A percentile compares a stretch with the other conserved stretches of the same genome.
Conservation (phyloP, 2,888 invertebrate genomes). For the Nebria brevicollis region DNA sequence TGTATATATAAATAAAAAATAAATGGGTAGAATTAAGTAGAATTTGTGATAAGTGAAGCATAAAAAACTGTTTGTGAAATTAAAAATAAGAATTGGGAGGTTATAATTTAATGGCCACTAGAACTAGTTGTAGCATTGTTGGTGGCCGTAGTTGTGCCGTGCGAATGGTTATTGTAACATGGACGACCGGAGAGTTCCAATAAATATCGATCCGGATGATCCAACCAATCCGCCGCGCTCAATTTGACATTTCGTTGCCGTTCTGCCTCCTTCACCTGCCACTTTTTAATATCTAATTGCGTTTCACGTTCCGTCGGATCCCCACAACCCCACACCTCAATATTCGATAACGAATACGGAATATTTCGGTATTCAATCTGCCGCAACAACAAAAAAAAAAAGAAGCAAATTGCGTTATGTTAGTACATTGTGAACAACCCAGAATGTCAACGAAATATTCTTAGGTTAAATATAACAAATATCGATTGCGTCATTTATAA, state of each 20-base stretch:
- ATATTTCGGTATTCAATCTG: slow-evolving; percentile 73
- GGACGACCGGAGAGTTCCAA: slow-evolving; percentile 87
- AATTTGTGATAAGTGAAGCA: neutral
- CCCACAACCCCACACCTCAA: slow-evolving; percentile 90
- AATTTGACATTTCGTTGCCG: slow-evolving; percentile 86
- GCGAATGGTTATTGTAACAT: slow-evolving; percentile 73
- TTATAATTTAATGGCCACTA: neutral
- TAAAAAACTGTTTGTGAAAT: neutral
- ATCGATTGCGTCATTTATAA: neutral
- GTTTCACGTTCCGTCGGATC: slow-evolving; percentile 80
- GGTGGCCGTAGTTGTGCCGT: neutral
- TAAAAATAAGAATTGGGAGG: neutral
- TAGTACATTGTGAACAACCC: neutral
- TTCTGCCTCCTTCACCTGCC: slow-evolving; percentile 87
- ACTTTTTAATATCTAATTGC: slow-evolving; percentile 87
- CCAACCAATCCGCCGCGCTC: slow-evolving; percentile 91
- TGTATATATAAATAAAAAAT: neutral
- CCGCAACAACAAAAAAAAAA: neutral
- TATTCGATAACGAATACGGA: slow-evolving; percentile 70
- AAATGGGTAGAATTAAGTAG: neutral
- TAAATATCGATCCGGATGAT: slow-evolving; percentile 93
- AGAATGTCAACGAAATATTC: neutral
- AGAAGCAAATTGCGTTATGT: no score
- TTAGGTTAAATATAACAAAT: neutral
- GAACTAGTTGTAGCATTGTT: slow-evolving; percentile 4